These are phyloP conservation scores for Boulengeromyrus knoepffleri DNA, from an alignment of 2,113 vertebrate genomes.

Conservation along the genomic window DNA sequence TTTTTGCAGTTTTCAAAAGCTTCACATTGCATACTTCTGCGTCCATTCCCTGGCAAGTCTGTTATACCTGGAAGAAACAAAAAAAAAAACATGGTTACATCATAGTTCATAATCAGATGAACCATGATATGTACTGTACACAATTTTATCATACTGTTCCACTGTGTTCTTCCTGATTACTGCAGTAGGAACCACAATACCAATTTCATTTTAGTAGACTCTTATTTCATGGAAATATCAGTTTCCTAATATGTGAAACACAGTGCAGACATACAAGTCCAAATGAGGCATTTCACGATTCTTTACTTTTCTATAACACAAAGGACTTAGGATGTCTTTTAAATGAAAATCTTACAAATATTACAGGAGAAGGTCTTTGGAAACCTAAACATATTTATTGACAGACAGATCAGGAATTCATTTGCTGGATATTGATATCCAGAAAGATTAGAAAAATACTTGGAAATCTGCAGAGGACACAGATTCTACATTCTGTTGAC, in stretches of 20 bases:
- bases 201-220: background rate
- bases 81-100: background rate
- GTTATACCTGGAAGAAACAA: conserved; percentile 61
- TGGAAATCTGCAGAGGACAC: background rate
- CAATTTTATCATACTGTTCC: background rate
- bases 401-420: background rate
- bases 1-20: conserved; percentile 38
- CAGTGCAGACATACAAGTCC: background rate
- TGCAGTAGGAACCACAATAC: background rate
- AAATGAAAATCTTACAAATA: background rate
- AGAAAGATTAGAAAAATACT: background rate
- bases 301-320: background rate
- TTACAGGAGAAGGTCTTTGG: background rate
- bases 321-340: background rate
- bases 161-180: background rate
- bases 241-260: background rate
- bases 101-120: background rate
- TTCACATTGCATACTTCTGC: conserved; percentile 73
- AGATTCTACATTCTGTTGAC: background rate
- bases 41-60: conserved; percentile 74
- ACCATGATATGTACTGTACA: background rate
- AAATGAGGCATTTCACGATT: background rate
- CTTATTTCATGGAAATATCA: background rate
- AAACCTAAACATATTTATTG: background rate
- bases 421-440: background rate